Base-by-base conservation (phyloP, 1,140 invertebrate genomes). In the Chrysopa pallens region DNA sequence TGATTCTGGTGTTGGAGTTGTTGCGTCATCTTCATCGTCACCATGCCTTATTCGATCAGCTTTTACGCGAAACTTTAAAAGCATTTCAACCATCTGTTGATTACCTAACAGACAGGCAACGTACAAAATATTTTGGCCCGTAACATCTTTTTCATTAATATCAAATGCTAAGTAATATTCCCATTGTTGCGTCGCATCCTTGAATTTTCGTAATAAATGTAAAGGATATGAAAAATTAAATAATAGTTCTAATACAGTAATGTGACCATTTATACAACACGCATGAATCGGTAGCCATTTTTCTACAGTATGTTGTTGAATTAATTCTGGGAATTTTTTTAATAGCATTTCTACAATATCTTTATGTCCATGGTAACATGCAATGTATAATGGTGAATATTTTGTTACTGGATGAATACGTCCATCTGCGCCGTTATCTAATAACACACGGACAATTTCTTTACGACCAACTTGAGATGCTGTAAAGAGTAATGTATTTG, bases 201-300 rank as follows among this genome's bases (percentile, higher is more conserved):
- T 70, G 51, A 72, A 86, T 51, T 70, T 77, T 27, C 62, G 64
- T 46, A 84, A 61, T 36, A 85, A 53, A 44, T 79, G 62, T 15
- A 72, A 64, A 0, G 88, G 87, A 66, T 93, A 96, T 0, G 78
- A 68, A 58, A 79, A 88, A 51, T 83, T 78, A 1, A 97, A 67
- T 3, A 95, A 62, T 13, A 83, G 55, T 36, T 87, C 80, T 33
- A 90, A 67, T 33, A 92, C 64, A 23, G 71, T 52, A 11, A 77
- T 62, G 61, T 94, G 88, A 4, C 84, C 84, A 56, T 88, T 87
- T 44, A 91, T 87, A 46, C 80, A 84, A 29, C 88, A 87, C 6
- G 88, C 89, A 64, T 97, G 93, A 17, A 96, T 68, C 1, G 92
- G 89, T 37, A 94, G 62, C 83, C 89, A 90, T 52, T 79, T 77